Evolutionary conservation across 2,797 vertebrate species (phyloP).

Genomic region (Pseudomugil tenellus): DNA sequence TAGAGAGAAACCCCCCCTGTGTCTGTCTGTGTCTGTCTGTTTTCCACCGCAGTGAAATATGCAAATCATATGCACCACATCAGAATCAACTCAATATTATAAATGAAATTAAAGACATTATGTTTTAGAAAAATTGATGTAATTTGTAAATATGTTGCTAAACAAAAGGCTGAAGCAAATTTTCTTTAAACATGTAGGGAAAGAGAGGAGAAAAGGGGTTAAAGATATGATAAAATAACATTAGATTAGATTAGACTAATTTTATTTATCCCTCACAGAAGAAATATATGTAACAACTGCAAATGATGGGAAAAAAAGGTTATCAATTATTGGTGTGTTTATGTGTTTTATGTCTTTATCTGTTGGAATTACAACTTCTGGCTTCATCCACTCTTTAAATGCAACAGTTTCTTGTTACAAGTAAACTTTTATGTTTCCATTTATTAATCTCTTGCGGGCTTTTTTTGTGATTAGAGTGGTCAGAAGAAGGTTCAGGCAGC

Average conservation of each 20-base stretch:
- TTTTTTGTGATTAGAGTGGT: slow-evolving; percentile 48
- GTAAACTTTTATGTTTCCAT: slow-evolving; percentile 37
- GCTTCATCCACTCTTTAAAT: slow-evolving; percentile 33
- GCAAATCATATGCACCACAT: slow-evolving; percentile 8
- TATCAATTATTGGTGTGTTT: neutral
- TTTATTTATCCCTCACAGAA: neutral
- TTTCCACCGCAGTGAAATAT: slow-evolving; percentile 10
- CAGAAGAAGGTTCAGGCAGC: slow-evolving; percentile 23
- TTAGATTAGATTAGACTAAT: neutral
- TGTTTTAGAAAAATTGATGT: slow-evolving; percentile 21
- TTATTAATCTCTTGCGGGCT: slow-evolving; percentile 28
- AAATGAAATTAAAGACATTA: slow-evolving; percentile 32
- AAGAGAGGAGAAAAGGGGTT: slow-evolving; percentile 8
- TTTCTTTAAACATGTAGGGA: slow-evolving; percentile 15
- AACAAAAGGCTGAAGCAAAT: slow-evolving; percentile 1
- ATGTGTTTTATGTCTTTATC: neutral
- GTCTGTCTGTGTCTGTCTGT: slow-evolving; percentile 45
- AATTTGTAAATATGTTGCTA: slow-evolving; percentile 1
- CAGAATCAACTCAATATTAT: slow-evolving; percentile 17
- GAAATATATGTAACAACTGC: no score
- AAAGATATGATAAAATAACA: neutral
- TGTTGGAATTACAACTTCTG: slow-evolving; percentile 18
- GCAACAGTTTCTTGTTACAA: slow-evolving; percentile 18
- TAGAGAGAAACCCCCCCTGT: slow-evolving; percentile 34
- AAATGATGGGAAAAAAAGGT: neutral